Evolutionary conservation across 2,113 vertebrate genomes (phyloP), one percentile per base, ranked within the genome.

Genomic region (Edolisoma coerulescens): DNA sequence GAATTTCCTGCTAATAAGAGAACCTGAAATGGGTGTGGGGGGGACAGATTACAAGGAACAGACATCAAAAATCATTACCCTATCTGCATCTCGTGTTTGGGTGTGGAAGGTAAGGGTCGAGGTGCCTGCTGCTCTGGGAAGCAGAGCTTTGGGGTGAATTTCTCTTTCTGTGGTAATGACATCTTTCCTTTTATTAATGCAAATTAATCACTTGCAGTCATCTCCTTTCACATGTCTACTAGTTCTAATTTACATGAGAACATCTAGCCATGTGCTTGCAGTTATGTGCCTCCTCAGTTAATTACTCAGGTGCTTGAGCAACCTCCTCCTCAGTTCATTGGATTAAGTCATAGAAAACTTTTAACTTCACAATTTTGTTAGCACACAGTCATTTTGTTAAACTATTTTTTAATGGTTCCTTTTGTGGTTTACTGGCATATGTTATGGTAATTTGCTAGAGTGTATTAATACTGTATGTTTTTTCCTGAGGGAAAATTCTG

Each of bases 71-170:
- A 61, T 30, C 18, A 3, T 83, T 35, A 41, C 26, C 10, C 26
- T 16, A 13, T 69, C 77, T 89, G n/a, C 33, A 30, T 56, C 63
- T 49, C 0, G 0, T 3, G 3, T 35, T 60, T 42, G 16, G 41
- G 6, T 39, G 32, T 41, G 41, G 47, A 94, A 54, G 39, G 45
- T 49, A 28, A 1, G 1, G 2, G 7, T 49, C 0, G 0, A 32
- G 11, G 44, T 28, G 28, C 26, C 33, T 73, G 57, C 67, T 4
- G 8, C 50, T 50, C 47, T 3, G 7, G 23, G 47, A 87, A 39
- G 24, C 33, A 65, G 24, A 65, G 37, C 65, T 88, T 42, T 53
- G 63, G 37, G 41, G 13, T 30, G 5, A 64, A 69, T 60, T 76
- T 27, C 17, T 83, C 57, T 53, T 64, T 42, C 50, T 54, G 5